Evolutionary conservation across 2,888 invertebrate species (phyloP).

Genomic region (Anodontia alba): DNA sequence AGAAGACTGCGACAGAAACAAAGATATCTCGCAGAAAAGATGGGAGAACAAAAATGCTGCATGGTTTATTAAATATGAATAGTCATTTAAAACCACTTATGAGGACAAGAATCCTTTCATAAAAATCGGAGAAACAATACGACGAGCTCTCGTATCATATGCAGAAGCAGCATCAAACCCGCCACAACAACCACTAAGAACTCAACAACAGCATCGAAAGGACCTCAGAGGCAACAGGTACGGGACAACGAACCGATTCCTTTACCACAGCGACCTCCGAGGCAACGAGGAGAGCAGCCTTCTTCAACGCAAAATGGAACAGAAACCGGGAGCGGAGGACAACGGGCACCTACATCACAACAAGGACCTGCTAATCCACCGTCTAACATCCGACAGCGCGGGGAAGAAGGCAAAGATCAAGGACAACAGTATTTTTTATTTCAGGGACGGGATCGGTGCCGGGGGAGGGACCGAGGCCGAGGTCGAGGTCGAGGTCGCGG

Average conservation of each 20-base stretch:
- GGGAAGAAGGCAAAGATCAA: too few species aligned
- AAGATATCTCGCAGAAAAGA: too few species aligned
- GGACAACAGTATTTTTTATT: too few species aligned
- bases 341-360: neutral
- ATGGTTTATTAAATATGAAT: slow-evolving; percentile 1
- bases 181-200: neutral
- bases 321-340: too few species aligned
- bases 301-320: neutral
- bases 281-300: neutral
- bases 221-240: neutral
- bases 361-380: neutral
- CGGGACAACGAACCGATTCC: neutral
- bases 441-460: neutral
- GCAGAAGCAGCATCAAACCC: neutral
- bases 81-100: neutral
- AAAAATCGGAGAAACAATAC: neutral
- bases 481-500: neutral
- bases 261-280: neutral
- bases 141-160: neutral
- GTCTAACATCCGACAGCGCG: neutral
- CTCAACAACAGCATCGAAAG: neutral
- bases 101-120: too few species aligned
- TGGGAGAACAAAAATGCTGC: neutral
- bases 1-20: too few species aligned
- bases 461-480: too few species aligned